These are phyloP conservation scores for Tachypleus tridentatus DNA, from an alignment of 1,140 invertebrate species.

Conservation along the genomic window DNA sequence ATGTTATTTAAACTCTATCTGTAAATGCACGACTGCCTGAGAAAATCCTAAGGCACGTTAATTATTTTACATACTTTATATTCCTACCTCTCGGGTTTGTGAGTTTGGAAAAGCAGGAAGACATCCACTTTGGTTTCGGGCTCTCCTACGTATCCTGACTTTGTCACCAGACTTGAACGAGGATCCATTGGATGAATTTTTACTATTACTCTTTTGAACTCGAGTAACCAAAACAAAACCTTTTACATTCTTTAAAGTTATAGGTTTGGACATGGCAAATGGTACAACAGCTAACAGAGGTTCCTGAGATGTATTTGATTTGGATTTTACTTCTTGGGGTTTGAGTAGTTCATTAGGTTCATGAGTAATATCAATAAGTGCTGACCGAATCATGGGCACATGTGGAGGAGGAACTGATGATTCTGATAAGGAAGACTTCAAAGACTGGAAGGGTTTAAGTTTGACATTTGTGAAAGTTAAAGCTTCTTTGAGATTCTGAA, in stretches of 20 bases:
- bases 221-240: background rate
- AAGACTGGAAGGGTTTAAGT: slow-evolving; percentile 15
- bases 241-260: background rate
- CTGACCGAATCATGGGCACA: slow-evolving; percentile 18
- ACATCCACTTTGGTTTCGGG: too few relatives aligned
- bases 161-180: too few relatives aligned
- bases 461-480: slow-evolving; percentile 11
- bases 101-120: too few relatives aligned
- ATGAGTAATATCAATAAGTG: slow-evolving; percentile 14
- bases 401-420: slow-evolving; percentile 10
- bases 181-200: background rate
- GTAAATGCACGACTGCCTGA: too few relatives aligned
- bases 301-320: slow-evolving; percentile 7
- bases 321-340: slow-evolving; percentile 1
- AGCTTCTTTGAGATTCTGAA: slow-evolving; percentile 13
- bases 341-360: slow-evolving; percentile 16
- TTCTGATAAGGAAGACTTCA: slow-evolving; percentile 6
- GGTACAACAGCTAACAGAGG: slow-evolving; percentile 12
- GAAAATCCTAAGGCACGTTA: too few relatives aligned
- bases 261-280: slow-evolving; percentile 3
- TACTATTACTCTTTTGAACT: background rate
- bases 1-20: too few relatives aligned
- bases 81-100: too few relatives aligned
- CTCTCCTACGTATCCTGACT: too few relatives aligned
- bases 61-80: too few relatives aligned